phyloP scores from a whole-genome alignment of 2,888 invertebrate species.

The Drosophila cognata region DNA sequence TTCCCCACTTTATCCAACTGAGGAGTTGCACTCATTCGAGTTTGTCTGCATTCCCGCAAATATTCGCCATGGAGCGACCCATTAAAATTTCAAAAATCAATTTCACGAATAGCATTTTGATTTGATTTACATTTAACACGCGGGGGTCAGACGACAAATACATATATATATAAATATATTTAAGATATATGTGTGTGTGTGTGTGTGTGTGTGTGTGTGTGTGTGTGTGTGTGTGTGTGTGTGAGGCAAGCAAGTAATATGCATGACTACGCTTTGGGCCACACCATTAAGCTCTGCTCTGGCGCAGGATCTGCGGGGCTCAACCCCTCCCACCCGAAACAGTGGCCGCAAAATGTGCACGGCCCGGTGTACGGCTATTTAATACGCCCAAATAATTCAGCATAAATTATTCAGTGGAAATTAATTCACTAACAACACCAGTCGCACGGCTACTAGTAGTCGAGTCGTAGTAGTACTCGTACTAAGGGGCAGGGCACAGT shows the following conservation, averaged over 20 bases:
- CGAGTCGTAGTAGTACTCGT: not conserved
- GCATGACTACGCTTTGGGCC: slow-evolving; percentile 44
- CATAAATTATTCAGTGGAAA: slow-evolving; percentile 81
- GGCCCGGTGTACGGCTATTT: slow-evolving; percentile 55
- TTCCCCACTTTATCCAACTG: not conserved
- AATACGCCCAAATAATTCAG: slow-evolving; percentile 78
- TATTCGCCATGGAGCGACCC: slow-evolving; percentile 15
- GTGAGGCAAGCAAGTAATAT: slow-evolving; percentile 36
- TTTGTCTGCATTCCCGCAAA: not conserved
- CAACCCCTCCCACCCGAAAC: not conserved
- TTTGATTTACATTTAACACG: slow-evolving; percentile 75
- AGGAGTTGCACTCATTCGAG: not conserved
- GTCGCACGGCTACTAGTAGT: not conserved
- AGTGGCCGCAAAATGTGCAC: slow-evolving; percentile 47
- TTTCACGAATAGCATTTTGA: slow-evolving; percentile 77
- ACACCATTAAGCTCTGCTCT: slow-evolving; percentile 30
- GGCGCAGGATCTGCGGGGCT: slow-evolving; percentile 2
- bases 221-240: too few species aligned
- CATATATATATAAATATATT: not conserved
- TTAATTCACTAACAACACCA: slow-evolving; percentile 80
- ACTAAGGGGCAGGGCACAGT: slow-evolving; percentile 10
- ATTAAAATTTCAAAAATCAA: slow-evolving; percentile 80
- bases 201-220: not conserved
- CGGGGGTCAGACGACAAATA: slow-evolving; percentile 40
- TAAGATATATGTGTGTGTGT: accelerated